A percentile compares a stretch with the other conserved stretches of the same genome.
These are phyloP conservation scores for Stratiomys singularior DNA, from an alignment of 2,888 invertebrate species.

Conservation along the genomic window DNA sequence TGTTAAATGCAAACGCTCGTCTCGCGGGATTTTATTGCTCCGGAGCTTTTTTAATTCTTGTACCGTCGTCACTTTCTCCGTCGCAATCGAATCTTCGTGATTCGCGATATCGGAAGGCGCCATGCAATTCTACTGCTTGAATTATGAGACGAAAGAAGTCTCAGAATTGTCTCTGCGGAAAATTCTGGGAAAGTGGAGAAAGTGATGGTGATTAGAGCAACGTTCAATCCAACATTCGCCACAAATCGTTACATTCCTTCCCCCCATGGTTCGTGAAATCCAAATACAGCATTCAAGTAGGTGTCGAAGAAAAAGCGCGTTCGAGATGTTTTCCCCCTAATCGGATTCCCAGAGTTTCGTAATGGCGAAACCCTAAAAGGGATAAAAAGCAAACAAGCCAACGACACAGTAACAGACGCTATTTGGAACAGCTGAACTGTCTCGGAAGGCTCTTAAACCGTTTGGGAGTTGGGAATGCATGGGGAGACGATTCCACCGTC, in stretches of 20 bases:
- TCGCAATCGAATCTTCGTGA: too few species aligned
- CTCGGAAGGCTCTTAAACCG: neutral
- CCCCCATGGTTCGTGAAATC: neutral
- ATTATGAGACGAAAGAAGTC: constrained; percentile 31
- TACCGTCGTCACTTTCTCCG: neutral
- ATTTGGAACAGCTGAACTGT: neutral
- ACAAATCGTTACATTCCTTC: neutral
- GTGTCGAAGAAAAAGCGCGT: neutral
- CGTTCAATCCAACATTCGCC: neutral
- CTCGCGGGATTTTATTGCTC: neutral
- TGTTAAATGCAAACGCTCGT: constrained; percentile 10
- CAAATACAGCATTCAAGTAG: neutral
- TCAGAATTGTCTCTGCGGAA: constrained; percentile 3
- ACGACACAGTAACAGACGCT: neutral
- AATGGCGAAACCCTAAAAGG: constrained; percentile 6
- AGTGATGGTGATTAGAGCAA: constrained; percentile 10
- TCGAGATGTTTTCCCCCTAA: neutral
- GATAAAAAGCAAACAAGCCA: neutral
- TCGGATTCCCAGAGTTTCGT: constrained; percentile 1
- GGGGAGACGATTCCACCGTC: neutral
- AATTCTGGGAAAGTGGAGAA: constrained; percentile 9
- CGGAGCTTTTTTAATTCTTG: neutral
- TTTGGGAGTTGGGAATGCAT: too few species aligned
- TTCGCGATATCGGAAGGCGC: neutral
- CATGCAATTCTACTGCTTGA: neutral